Evolutionary conservation across 2,113 vertebrate genomes (phyloP), one percentile per base, ranked within the genome.

Genomic region (Platycercus adscitus): DNA sequence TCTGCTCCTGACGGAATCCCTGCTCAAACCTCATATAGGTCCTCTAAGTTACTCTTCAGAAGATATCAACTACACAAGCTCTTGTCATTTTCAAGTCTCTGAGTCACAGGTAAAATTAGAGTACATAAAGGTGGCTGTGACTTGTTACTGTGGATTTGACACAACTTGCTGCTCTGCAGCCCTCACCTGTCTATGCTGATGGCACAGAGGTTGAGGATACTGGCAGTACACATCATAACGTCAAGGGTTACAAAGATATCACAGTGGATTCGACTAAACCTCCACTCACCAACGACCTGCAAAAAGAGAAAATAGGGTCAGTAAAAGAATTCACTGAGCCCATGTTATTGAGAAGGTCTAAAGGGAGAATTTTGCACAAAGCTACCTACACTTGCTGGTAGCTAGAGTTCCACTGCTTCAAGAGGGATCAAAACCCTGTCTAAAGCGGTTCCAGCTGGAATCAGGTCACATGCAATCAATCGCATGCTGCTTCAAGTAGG

Each of bases 141-240:
- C 13, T 8, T 7, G 53, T 29, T 47, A 2, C 15, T 0, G 3
- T 3, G 58, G 25, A 2, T 19, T 12, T 35, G 56, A 64, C 46
- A 11, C 2, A 6, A 47, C 24, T 39, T 9, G 17, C 47, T 52
- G 39, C 81, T 71, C 7, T 12, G 8, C 71, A 23, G 76, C 81
- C 97, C 98, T 98, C 97, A 99, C 99, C 99, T 99, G 98, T 99
- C 99, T 12, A 99, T 99, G 98, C 99, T 99, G 98, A 99, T 99
- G 97, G 99, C 99, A 92, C 99, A 99, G 84, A 99, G 99, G 97
- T 99, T 99, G 97, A 99, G 98, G 97, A 99, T 99, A 97, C 99
- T 99, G 70, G 99, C 99, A 28, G 99, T 99, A 93, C 99, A 99
- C 99, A 99, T 99, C 99, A 99, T 99, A 91, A 99, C 99, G 29